Evolutionary conservation across 1,140 invertebrate species (phyloP).

Genomic region (Drosophila virilis): DNA sequence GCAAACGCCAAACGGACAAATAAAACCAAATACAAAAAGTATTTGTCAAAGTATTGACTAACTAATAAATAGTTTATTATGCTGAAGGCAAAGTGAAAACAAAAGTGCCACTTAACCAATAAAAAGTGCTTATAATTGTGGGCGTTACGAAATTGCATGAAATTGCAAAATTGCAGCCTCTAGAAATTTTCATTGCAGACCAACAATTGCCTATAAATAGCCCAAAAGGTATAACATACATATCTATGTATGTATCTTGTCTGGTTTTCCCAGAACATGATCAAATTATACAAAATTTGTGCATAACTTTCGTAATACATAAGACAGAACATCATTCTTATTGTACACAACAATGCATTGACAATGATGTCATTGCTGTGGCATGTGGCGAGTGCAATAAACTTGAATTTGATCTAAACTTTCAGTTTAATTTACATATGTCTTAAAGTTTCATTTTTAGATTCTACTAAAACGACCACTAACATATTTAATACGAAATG

Average conservation of each 20-base stretch:
- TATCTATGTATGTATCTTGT: conserved; percentile 23
- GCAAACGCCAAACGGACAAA: conserved; percentile 11
- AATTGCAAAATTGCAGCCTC: conserved; percentile 40
- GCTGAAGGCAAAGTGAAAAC: conserved; percentile 45
- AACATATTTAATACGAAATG: conserved; percentile 39
- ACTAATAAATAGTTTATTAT: conserved; percentile 18
- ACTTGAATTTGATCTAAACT: not conserved
- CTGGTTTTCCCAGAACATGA: conserved; percentile 42
- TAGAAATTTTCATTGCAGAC: conserved; percentile 43
- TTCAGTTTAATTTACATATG: not conserved
- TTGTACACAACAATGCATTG: not conserved
- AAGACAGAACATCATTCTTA: not conserved
- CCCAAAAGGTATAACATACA: conserved; percentile 50
- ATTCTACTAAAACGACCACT: conserved; percentile 30
- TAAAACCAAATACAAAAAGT: conserved; percentile 29
- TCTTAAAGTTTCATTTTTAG: conserved; percentile 25
- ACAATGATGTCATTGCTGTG: conserved; percentile 18
- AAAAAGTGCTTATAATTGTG: conserved; percentile 33
- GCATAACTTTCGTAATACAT: conserved; percentile 52
- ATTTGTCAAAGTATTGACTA: conserved; percentile 27
- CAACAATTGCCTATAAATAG: conserved; percentile 68
- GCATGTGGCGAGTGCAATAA: conserved; percentile 20
- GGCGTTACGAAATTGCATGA: conserved; percentile 62
- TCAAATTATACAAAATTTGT: conserved; percentile 44
- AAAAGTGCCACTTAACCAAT: conserved; percentile 47